Conservation (phyloP, 2,888 invertebrate species). For the Pheosia gnoma region DNA sequence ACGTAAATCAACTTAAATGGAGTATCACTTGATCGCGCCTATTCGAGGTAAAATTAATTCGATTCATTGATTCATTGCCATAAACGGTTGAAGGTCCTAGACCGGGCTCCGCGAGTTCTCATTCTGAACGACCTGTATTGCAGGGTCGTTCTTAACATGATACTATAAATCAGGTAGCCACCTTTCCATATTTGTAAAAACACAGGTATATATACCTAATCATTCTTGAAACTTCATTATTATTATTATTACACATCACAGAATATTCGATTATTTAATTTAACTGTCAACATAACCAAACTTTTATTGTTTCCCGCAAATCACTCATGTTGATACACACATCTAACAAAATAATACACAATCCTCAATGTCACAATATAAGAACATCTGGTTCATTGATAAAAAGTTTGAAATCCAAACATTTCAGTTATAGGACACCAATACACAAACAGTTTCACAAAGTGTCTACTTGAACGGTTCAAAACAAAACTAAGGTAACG, state of each 20-base stretch:
- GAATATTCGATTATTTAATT: conserved; percentile 30
- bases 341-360: conserved; percentile 16
- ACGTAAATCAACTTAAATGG: conserved; percentile 22
- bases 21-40: conserved; percentile 22
- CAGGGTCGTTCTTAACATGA: conserved; percentile 37
- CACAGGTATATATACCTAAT: conserved; percentile 27
- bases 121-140: conserved; percentile 14
- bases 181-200: conserved; percentile 9
- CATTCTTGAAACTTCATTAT: conserved; percentile 24
- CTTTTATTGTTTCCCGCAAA: conserved; percentile 55
- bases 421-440: conserved; percentile 36
- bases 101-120: conserved; percentile 52
- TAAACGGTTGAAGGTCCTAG: conserved; percentile 45
- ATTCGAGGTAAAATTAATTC: conserved; percentile 23
- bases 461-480: conserved; percentile 30
- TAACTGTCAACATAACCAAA: conserved; percentile 73
- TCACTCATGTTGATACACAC: conserved; percentile 30
- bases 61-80: conserved; percentile 26
- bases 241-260: conserved; percentile 3
- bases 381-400: conserved; percentile 59
- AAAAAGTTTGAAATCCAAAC: conserved; percentile 39
- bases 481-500: conserved; percentile 76
- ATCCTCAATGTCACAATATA: conserved; percentile 15
- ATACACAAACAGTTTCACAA: conserved; percentile 44
- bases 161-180: conserved; percentile 12